Conservation (phyloP, 1,140 invertebrate genomes). For the Tetraneura akinire region DNA sequence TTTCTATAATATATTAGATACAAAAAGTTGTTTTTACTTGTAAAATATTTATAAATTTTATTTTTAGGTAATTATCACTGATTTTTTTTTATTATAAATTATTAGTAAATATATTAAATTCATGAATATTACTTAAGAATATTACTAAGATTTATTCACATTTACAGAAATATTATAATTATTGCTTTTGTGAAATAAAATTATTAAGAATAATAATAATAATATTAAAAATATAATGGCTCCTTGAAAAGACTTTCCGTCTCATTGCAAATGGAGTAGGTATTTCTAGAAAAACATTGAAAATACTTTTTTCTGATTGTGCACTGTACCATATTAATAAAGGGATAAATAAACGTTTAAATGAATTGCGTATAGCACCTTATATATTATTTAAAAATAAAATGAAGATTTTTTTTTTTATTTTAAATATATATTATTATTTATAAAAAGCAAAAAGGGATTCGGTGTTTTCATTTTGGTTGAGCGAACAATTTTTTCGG, state of each 20-base stretch:
- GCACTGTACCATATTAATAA: slow-evolving; percentile 33
- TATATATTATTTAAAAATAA: slow-evolving; percentile 40
- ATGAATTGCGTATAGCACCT: slow-evolving; percentile 30
- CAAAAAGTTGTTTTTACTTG: too few relatives aligned
- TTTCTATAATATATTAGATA: too few relatives aligned
- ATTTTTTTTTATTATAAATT: too few relatives aligned
- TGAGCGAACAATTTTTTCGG: slow-evolving; percentile 30
- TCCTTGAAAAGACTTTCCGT: not conserved
- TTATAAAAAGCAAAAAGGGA: slow-evolving; percentile 44
- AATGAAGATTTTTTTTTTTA: slow-evolving; percentile 34
- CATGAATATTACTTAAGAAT: too few relatives aligned
- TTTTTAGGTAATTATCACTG: too few relatives aligned
- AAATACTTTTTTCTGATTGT: slow-evolving; percentile 25
- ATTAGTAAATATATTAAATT: too few relatives aligned
- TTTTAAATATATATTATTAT: slow-evolving; percentile 45
- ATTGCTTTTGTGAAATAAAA: too few relatives aligned
- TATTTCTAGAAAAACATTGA: slow-evolving; percentile 26
- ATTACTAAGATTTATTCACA: not conserved
- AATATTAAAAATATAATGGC: not conserved
- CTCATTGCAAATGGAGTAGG: not conserved
- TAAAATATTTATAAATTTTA: too few relatives aligned
- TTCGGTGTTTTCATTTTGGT: slow-evolving; percentile 34
- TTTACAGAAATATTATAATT: slow-evolving; percentile 13
- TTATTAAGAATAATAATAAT: too few relatives aligned
- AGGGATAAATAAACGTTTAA: slow-evolving; percentile 31